These are phyloP conservation scores for Mnemiopsis leidyi DNA, from an alignment of 37 sponge, comb jelly and placozoan genomes.

Conservation along the genomic window DNA sequence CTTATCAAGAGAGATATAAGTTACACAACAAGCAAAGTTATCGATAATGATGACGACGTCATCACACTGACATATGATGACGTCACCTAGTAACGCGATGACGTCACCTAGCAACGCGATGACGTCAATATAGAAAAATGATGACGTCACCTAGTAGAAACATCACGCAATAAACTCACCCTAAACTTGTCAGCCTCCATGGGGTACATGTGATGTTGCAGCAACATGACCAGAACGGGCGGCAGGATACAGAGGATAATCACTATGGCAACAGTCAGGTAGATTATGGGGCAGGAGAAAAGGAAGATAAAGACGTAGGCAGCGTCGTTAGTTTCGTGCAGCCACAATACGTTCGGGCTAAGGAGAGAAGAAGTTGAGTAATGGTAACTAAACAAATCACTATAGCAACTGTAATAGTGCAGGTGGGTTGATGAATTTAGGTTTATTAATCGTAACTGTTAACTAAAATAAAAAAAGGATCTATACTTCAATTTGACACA, in stretches of 20 bases:
- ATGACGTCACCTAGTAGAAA: background rate
- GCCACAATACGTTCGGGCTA: constrained; percentile 54
- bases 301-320: constrained; percentile 56
- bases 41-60: no score
- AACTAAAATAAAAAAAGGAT: no score
- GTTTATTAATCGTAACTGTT: no score
- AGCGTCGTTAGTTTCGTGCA: constrained; percentile 40
- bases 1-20: no score
- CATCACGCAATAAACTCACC: background rate
- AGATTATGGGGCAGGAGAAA: constrained; percentile 16
- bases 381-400: no score
- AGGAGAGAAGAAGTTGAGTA: no score
- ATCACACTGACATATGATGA: background rate
- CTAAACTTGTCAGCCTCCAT: constrained; percentile 36
- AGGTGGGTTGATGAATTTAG: no score
- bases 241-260: constrained; percentile 22
- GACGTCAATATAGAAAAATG: background rate
- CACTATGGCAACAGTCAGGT: background rate
- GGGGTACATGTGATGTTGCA: constrained; percentile 40
- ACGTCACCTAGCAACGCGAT: no score
- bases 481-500: no score
- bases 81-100: no score
- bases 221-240: constrained; percentile 49
- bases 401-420: no score
- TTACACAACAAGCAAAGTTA: no score